A percentile compares a stretch with the other conserved stretches of the same genome.
phyloP scores from a whole-genome alignment of 2,888 invertebrate species.

The Globia sparganii region DNA sequence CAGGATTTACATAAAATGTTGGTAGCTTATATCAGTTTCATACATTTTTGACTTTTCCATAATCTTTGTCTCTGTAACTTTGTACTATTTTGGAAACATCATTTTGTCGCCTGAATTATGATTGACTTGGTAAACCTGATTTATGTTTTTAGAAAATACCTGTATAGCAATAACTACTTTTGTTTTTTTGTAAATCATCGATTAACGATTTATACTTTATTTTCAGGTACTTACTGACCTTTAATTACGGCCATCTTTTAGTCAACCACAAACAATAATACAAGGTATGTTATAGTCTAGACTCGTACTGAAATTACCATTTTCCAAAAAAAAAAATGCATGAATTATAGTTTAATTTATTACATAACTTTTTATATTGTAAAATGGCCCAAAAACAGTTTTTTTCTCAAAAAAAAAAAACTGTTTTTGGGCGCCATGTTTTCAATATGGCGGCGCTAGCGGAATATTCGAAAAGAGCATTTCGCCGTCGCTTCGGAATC shows the following conservation, averaged over 20 bases:
- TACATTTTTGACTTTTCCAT: neutral
- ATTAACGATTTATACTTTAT: neutral
- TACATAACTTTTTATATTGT: neutral
- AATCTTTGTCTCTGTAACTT: neutral
- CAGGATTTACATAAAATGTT: neutral
- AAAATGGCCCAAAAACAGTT: neutral
- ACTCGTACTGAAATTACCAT: neutral
- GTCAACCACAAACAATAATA: neutral
- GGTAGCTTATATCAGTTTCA: neutral
- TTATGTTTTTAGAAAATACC: neutral
- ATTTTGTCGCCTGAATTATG: neutral
- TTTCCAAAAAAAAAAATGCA: neutral
- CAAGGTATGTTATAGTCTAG: conserved; percentile 2
- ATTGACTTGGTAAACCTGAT: neutral
- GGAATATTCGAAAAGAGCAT: neutral
- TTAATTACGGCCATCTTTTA: neutral
- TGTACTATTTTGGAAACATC: neutral
- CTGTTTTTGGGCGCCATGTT: neutral
- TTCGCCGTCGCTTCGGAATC: neutral
- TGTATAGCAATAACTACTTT: neutral
- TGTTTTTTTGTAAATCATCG: neutral
- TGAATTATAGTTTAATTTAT: neutral
- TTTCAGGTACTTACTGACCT: conserved; percentile 30
- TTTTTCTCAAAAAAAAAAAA: too few species aligned
- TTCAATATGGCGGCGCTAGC: too few species aligned